Base-by-base conservation (phyloP, 2,113 vertebrate species). In the Muntiacus muntjak region DNA sequence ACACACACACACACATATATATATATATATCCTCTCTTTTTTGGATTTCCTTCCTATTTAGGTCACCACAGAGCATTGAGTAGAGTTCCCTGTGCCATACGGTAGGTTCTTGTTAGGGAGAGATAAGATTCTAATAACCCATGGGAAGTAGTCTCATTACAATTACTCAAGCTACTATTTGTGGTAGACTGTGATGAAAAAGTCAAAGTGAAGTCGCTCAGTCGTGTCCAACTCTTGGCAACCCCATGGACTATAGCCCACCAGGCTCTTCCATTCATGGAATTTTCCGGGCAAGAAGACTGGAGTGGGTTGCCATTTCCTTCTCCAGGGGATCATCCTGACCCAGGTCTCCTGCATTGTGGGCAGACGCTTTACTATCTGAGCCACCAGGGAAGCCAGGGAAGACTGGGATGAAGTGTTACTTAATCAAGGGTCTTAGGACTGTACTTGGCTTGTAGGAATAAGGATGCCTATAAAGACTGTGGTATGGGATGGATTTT, bases 51-150 rank as follows among this genome's bases (percentile, higher is more conserved):
- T 40, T 74, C 19, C 71, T 43, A 25, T 23, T 25, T 23, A 74
- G 36, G 71, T 74, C 36, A 74, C 36, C 36, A 14, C 71, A 74
- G 36, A 74, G 36, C 36, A 14, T 1, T 74, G 19, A 74, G 19
- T 74, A 40, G n/a, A 21, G 36, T 40, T 74, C 17, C 19, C 19
- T 74, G 17, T 74, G 19, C 10, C 13, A 17, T 7, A 74, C 15
- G 3, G 21, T 43, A 25, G 21, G 36, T 43, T 74, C 36, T 74
- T 43, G 11, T 74, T 43, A 43, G 36, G 71, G 3, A 83, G 40
- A 88, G 93, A 79, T 40, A 52, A 78, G 33, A 90, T 83, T 55
- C 83, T 91, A 79, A 85, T 79, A 83, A 62, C n/a, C 81, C 28
- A 17, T 78, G 40, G 87, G 55, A 33, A 36, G 43, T 52, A 40